Base-by-base conservation (phyloP, 2,888 invertebrate species). In the Eupithecia subumbrata region DNA sequence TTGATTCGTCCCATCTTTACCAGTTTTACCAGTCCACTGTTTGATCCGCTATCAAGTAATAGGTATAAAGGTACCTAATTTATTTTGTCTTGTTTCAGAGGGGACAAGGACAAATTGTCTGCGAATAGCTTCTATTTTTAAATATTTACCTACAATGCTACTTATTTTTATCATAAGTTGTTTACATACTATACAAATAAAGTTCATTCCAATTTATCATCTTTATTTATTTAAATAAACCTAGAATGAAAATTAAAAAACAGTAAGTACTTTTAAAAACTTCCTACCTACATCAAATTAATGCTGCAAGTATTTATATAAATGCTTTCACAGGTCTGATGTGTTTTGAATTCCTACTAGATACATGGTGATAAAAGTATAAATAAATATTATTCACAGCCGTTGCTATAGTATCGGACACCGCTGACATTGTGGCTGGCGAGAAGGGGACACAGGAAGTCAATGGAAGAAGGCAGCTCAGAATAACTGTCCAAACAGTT, bases 111-210 rank as follows among this genome's bases (percentile, higher is more conserved):
- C 60, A 91, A 91, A 81, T 83, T 85, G 69, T 86, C 89, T 45
- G 86, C 91, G 0, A 92, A 92, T 60, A 92, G 91, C 82, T 92
- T 88, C 85, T 92, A 91, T 78, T 93, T 91, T 79, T 83, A 68
- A 37, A 73, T 76, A 70, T 80, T 78, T 78, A n/a, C n/a, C n/a
- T n/a, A 77, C 70, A 74, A 66, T 73, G 12, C 30, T 73, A 48
- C 37, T 71, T 48, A 60, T 76, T 76, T 67, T 70, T 74, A 69
- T 69, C 34, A 34, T 80, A 79, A 79, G 77, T 70, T 77, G 43
- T 78, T 78, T 7, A 64, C 34, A 64, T 34, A 34, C 34, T 64
- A 18, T 60, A 25, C 60, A 60, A 60, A 25, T 25, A 60, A 60
- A 60, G 25, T 60, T 22, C 52, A 60, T 60, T 25, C 11, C 60